Evolutionary conservation across 2,888 invertebrate genomes (phyloP).

Genomic region (Adela reaumurella): DNA sequence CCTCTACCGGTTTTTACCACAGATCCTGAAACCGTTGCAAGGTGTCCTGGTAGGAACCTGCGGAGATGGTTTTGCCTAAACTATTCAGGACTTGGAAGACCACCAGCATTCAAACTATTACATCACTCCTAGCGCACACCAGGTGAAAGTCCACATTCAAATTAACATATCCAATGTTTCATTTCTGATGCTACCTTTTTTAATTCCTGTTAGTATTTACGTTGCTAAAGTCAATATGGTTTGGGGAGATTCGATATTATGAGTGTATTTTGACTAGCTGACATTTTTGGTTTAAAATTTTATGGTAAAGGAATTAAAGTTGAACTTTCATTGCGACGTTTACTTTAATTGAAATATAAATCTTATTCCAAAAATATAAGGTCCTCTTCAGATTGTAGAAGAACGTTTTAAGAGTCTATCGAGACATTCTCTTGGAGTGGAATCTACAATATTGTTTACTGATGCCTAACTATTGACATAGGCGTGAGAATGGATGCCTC

Average conservation of each 20-base stretch:
- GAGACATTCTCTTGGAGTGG: not conserved
- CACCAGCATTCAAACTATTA: not conserved
- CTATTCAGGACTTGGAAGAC: not conserved
- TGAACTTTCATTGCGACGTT: no score
- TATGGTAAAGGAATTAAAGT: no score
- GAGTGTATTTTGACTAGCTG: no score
- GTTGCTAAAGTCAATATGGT: conserved; percentile 45
- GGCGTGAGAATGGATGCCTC: conserved; percentile 52
- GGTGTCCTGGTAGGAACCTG: no score
- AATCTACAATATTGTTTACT: conserved; percentile 33
- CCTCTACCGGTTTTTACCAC: no score
- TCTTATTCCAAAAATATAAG: no score
- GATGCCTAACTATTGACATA: conserved; percentile 45
- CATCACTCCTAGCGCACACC: not conserved
- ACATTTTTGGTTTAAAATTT: not conserved
- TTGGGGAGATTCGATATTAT: conserved; percentile 17
- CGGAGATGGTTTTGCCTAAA: no score
- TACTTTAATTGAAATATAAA: no score
- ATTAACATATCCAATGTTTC: conserved; percentile 53
- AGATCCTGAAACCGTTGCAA: no score
- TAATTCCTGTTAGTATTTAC: conserved; percentile 53
- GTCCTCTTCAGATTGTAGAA: no score
- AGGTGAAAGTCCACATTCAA: conserved; percentile 11
- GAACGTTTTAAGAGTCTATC: no score
- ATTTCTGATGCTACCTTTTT: conserved; percentile 49